These are phyloP conservation scores for Yponomeuta sedellus DNA, from an alignment of 2,888 invertebrate species.

Conservation along the genomic window DNA sequence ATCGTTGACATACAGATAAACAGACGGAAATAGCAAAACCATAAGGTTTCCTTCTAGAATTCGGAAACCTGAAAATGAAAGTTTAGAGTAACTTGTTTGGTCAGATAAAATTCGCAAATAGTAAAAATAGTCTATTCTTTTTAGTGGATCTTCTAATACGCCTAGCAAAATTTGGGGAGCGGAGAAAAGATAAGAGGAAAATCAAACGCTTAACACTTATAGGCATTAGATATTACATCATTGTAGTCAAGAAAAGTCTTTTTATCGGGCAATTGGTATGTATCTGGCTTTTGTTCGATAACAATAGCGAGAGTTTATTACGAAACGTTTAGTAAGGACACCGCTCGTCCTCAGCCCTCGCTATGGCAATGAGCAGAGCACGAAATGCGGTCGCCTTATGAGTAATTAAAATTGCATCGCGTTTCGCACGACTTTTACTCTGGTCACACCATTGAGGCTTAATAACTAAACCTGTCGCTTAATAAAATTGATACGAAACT, in stretches of 20 bases:
- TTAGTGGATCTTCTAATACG: neutral
- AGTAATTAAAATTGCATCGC: constrained; percentile 43
- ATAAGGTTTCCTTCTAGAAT: too few species aligned
- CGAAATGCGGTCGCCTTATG: constrained; percentile 39
- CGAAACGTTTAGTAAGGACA: constrained; percentile 10
- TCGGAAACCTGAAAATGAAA: too few species aligned
- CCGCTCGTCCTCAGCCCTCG: constrained; percentile 12
- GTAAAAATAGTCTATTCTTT: too few species aligned
- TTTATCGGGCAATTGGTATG: too few species aligned
- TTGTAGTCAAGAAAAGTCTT: too few species aligned
- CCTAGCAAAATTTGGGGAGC: neutral
- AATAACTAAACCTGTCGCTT: constrained; percentile 4
- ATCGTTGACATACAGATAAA: too few species aligned
- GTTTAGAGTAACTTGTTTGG: too few species aligned
- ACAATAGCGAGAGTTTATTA: neutral
- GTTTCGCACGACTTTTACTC: constrained; percentile 52
- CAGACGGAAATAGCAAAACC: too few species aligned
- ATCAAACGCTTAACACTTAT: too few species aligned
- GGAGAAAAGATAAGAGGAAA: neutral
- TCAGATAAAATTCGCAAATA: too few species aligned
- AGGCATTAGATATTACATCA: too few species aligned
- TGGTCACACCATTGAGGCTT: constrained; percentile 49
- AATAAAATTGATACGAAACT: neutral
- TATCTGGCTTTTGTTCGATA: neutral
- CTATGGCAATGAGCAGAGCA: constrained; percentile 32